phyloP scores from a whole-genome alignment of 2,888 invertebrate genomes.

The Tridacna crocea region DNA sequence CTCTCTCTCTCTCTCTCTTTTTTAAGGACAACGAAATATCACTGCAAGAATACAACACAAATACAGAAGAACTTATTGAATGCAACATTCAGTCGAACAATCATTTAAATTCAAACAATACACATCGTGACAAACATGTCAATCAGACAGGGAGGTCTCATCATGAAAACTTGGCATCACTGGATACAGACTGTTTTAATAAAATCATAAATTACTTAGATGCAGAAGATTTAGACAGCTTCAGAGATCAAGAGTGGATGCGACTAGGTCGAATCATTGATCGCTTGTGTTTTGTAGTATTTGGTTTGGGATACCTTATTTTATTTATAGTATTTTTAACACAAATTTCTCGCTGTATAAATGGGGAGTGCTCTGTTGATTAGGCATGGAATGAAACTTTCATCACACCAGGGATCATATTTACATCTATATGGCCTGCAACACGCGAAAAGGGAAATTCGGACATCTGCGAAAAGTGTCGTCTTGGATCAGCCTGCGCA shows the following conservation, averaged over 20 bases:
- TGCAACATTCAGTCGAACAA: neutral
- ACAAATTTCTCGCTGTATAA: neutral
- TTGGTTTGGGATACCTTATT: neutral
- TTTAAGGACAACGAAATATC: too few relatives aligned
- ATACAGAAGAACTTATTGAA: neutral
- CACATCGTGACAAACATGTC: neutral
- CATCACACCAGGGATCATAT: too few relatives aligned
- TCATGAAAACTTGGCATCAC: neutral
- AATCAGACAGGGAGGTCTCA: neutral
- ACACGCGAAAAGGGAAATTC: too few relatives aligned
- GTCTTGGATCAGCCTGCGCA: too few relatives aligned
- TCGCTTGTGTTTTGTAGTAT: neutral
- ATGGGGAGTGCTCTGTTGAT: neutral
- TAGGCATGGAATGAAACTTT: too few relatives aligned
- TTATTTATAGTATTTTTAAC: slow-evolving; percentile 8
- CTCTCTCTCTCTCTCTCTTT: too few relatives aligned
- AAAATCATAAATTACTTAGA: slow-evolving; percentile 11
- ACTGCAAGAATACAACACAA: too few relatives aligned
- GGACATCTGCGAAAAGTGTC: too few relatives aligned
- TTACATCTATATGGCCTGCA: too few relatives aligned
- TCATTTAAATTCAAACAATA: neutral
- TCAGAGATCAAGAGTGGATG: neutral
- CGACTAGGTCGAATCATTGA: slow-evolving; percentile 2
- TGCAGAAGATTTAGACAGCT: neutral
- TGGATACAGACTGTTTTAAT: neutral